Evolutionary conservation across 2,888 invertebrate genomes (phyloP).

Genomic region (Poecilobothrus nobilitatus): DNA sequence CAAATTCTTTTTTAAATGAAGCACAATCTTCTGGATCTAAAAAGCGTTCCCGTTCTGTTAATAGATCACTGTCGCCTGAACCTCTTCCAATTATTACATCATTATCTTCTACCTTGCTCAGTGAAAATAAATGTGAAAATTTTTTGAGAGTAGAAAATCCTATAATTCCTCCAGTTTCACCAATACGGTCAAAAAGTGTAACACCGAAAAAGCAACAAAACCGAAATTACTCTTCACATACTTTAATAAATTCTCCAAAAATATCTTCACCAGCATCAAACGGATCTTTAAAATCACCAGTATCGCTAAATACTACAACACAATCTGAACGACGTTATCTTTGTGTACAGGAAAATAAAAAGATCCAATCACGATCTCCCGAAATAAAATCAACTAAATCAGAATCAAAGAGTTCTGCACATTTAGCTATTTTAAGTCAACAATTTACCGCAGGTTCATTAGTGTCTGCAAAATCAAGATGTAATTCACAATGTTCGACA

Average conservation of each 20-base stretch:
- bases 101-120: not conserved
- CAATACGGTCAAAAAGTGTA: conserved; percentile 2
- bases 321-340: conserved; percentile 31
- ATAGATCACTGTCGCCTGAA: not conserved
- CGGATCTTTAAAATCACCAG: conserved; percentile 28
- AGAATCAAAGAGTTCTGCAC: conserved; percentile 30
- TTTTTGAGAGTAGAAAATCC: not conserved
- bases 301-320: conserved; percentile 30
- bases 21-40: not conserved
- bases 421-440: conserved; percentile 23
- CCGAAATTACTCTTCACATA: conserved; percentile 3
- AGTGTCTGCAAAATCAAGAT: conserved; percentile 27
- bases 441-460: conserved; percentile 19
- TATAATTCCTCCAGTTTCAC: not conserved
- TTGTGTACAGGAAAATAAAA: not conserved
- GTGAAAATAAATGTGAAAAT: not conserved
- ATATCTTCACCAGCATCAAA: conserved; percentile 17
- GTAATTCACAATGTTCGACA: conserved; percentile 38
- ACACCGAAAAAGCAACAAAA: not conserved
- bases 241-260: conserved; percentile 24
- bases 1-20: not conserved
- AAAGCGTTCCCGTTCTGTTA: conserved; percentile 9
- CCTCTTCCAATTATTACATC: not conserved
- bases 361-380: conserved; percentile 11
- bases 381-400: conserved; percentile 22